A percentile compares a stretch with the other conserved stretches of the same genome.
These are phyloP conservation scores for Strix aluco DNA, from an alignment of 2,113 vertebrate species.

Conservation along the genomic window DNA sequence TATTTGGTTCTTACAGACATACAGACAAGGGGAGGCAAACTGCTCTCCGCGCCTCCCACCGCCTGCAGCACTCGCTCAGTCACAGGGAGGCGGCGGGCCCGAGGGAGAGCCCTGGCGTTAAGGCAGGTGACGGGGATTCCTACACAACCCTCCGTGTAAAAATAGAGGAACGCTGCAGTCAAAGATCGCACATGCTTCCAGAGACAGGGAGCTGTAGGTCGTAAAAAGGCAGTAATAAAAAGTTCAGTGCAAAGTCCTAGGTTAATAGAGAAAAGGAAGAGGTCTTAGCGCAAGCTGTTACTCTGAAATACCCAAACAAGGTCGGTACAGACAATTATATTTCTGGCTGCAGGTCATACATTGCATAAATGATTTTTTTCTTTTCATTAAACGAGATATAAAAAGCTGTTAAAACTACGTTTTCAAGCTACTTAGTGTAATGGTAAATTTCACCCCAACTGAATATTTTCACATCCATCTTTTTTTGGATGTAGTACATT, in stretches of 20 bases:
- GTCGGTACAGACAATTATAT: not conserved
- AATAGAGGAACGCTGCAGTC: not conserved
- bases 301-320: slow-evolving; percentile 8
- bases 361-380: not conserved
- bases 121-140: slow-evolving; percentile 53
- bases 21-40: not conserved
- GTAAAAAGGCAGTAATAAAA: slow-evolving; percentile 60
- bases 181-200: slow-evolving; percentile 22
- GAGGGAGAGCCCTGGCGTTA: slow-evolving; percentile 27
- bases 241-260: slow-evolving; percentile 65
- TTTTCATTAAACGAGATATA: slow-evolving; percentile 44
- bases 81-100: not conserved
- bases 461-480: not conserved
- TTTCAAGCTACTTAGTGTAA: slow-evolving; percentile 34
- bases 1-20: slow-evolving; percentile 67
- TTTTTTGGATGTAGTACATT: not conserved
- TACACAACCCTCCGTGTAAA: slow-evolving; percentile 21
- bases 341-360: not conserved
- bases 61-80: not conserved
- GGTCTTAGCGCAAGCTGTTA: slow-evolving; percentile 4
- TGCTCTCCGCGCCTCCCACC: not conserved
- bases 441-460: slow-evolving; percentile 10
- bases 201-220: not conserved
- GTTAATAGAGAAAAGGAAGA: slow-evolving; percentile 33
- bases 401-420: slow-evolving; percentile 49